Evolutionary conservation across 2,113 vertebrate genomes (phyloP).

Genomic region (Coracopsis vasa): DNA sequence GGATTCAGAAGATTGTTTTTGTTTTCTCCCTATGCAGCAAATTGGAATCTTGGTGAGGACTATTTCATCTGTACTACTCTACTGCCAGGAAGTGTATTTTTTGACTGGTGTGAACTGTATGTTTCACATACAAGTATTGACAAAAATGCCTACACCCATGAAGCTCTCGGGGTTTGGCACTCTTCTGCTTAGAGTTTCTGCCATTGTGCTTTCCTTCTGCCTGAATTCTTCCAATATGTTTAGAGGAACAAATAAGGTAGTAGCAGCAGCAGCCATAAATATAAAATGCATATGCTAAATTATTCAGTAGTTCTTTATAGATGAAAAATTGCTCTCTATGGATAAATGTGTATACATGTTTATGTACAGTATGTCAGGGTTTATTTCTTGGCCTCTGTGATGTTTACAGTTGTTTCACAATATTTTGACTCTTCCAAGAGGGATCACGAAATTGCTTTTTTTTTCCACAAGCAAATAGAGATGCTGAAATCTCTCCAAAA

Average conservation of each 20-base stretch:
- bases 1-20: neutral
- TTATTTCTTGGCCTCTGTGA: slow-evolving; percentile 20
- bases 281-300: neutral
- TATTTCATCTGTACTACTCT: neutral
- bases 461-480: slow-evolving; percentile 31
- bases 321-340: neutral
- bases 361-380: neutral
- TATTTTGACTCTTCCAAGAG: slow-evolving; percentile 42
- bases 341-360: neutral
- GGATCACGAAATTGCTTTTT: neutral
- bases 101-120: neutral
- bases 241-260: neutral
- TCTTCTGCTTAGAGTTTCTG: neutral
- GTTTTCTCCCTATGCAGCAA: neutral
- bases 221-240: neutral
- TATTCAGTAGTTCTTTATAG: neutral
- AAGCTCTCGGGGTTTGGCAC: neutral
- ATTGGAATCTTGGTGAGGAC: neutral
- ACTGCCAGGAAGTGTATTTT: neutral
- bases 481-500: slow-evolving; percentile 27
- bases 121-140: neutral
- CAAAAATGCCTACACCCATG: neutral
- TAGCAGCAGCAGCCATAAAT: neutral
- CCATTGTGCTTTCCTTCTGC: neutral
- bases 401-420: slow-evolving; percentile 56